phyloP scores from a whole-genome alignment of 2,797 vertebrate genomes.

The Sitta carolinensis region DNA sequence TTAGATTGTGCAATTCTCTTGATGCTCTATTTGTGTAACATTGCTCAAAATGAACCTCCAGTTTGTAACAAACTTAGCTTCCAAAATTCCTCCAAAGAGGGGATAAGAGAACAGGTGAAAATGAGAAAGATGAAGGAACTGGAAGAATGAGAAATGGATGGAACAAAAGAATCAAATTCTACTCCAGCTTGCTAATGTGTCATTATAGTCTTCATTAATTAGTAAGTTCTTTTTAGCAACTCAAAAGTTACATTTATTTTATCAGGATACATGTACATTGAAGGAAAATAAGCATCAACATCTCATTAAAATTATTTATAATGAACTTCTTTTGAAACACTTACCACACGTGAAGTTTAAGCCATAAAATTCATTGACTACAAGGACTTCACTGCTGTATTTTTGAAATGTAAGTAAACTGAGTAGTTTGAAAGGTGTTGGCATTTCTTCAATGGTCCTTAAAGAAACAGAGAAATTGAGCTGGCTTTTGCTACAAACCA shows the following conservation, averaged over 20 bases:
- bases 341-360: conserved; percentile 92
- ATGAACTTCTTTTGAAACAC: conserved; percentile 49
- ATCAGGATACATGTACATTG: background rate
- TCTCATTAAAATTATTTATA: background rate
- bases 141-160: background rate
- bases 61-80: background rate
- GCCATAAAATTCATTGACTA: conserved; percentile 91
- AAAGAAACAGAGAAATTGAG: conserved; percentile 45
- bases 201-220: background rate
- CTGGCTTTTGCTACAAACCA: background rate
- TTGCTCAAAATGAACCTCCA: background rate
- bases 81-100: background rate
- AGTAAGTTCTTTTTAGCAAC: background rate
- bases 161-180: background rate
- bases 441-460: conserved; percentile 90
- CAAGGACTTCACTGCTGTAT: conserved; percentile 90
- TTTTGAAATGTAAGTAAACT: conserved; percentile 95
- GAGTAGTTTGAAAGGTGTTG: conserved; percentile 85
- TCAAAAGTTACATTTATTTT: background rate
- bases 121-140: background rate
- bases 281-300: background rate
- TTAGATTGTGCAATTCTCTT: background rate
- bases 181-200: background rate
- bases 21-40: background rate
- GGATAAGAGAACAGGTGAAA: background rate